These are phyloP conservation scores for Paracyclopina nana DNA, from an alignment of 1,140 invertebrate species.

Conservation along the genomic window DNA sequence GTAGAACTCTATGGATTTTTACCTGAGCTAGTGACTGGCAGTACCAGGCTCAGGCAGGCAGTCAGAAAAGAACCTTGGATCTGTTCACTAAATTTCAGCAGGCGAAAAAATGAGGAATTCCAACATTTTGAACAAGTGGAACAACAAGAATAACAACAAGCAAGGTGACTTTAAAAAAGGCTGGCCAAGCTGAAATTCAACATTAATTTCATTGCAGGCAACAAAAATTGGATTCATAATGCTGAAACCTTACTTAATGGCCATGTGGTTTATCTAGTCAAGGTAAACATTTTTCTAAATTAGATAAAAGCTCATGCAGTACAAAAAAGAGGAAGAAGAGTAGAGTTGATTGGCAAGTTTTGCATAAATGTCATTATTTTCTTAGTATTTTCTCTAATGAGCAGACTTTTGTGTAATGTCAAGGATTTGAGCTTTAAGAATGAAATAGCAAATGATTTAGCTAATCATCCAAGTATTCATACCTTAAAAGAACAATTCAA, in stretches of 20 bases:
- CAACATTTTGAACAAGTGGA: conserved; percentile 36
- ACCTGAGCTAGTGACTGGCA: too few species aligned
- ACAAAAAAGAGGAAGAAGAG: background rate
- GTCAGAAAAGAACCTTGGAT: too few species aligned
- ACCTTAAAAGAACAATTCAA: background rate
- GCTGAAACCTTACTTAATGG: conserved; percentile 78
- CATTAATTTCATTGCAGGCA: conserved; percentile 25
- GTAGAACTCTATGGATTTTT: too few species aligned
- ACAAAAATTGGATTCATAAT: conserved; percentile 74
- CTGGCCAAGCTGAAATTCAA: conserved; percentile 4
- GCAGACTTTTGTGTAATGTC: conserved; percentile 1
- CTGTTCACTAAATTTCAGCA: background rate
- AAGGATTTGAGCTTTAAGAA: conserved; percentile 1
- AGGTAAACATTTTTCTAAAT: conserved; percentile 38
- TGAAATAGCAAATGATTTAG: conserved; percentile 11
- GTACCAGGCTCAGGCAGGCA: too few species aligned
- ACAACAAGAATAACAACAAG: conserved; percentile 33
- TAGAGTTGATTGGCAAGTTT: background rate
- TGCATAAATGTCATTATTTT: background rate
- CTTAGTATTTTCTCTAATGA: background rate
- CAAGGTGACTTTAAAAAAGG: background rate
- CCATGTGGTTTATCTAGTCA: conserved; percentile 88
- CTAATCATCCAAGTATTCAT: conserved; percentile 1
- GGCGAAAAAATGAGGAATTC: conserved; percentile 34
- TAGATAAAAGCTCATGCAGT: conserved; percentile 9